A percentile compares a stretch with the other conserved stretches of the same genome.
Conservation (phyloP, 2,797 vertebrate species). For the Sebastes diploproa region DNA sequence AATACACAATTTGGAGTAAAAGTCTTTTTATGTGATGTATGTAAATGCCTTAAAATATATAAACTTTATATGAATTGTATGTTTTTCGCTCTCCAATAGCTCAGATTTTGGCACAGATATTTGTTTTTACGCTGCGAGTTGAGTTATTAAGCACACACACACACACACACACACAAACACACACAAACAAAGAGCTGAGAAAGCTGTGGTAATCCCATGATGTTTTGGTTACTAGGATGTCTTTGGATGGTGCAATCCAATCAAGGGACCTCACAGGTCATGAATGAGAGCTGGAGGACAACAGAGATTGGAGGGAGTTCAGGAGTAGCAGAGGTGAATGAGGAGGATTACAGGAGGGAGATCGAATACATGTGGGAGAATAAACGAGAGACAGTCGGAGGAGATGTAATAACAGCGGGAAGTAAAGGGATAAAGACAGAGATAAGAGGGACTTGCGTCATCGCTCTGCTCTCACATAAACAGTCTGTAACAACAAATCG, state of each 20-base stretch:
- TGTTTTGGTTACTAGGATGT: constrained; percentile 51
- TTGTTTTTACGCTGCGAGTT: constrained; percentile 4
- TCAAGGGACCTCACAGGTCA: constrained; percentile 47
- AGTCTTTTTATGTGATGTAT: constrained; percentile 9
- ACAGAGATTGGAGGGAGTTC: constrained; percentile 22
- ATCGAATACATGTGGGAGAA: constrained; percentile 30
- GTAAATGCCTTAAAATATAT: background rate
- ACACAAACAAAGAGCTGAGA: constrained; percentile 14
- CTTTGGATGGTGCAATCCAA: constrained; percentile 55
- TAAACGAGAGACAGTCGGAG: constrained; percentile 5
- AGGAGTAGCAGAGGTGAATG: constrained; percentile 5
- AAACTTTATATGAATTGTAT: background rate
- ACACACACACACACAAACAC: constrained; percentile 2
- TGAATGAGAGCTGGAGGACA: constrained; percentile 30
- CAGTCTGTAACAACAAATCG: constrained; percentile 15
- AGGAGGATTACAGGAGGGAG: constrained; percentile 36
- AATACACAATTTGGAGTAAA: background rate
- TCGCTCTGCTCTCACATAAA: background rate
- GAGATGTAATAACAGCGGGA: constrained; percentile 38
- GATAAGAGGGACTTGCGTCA: constrained; percentile 44
- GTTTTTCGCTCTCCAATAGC: background rate
- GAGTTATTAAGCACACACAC: constrained; percentile 31
- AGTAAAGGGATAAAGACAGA: constrained; percentile 43
- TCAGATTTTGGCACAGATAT: background rate
- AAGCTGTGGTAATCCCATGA: constrained; percentile 57